phyloP scores from a whole-genome alignment of 2,113 vertebrate species.

The Chloroceryle aenea region DNA sequence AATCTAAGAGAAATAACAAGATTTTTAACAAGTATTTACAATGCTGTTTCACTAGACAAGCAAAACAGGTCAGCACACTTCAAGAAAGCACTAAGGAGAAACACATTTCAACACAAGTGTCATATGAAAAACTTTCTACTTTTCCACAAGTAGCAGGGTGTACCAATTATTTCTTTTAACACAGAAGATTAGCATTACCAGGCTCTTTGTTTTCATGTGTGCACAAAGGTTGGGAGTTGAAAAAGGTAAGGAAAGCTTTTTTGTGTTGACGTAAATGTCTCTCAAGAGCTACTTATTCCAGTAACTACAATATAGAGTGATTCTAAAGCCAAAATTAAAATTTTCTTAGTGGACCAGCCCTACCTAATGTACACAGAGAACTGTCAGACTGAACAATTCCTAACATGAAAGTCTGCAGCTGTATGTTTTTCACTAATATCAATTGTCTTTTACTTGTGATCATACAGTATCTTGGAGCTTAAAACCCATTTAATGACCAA shows the following conservation, averaged over 20 bases:
- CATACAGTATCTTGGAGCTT: not conserved
- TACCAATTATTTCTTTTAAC: not conserved
- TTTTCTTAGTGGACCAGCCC: not conserved
- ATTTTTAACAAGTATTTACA: not conserved
- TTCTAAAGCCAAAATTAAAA: not conserved
- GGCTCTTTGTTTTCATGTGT: not conserved
- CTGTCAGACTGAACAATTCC: not conserved
- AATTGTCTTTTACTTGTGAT: not conserved
- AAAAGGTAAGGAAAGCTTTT: not conserved
- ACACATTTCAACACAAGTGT: not conserved
- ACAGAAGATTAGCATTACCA: not conserved
- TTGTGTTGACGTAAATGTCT: not conserved
- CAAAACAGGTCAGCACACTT: not conserved
- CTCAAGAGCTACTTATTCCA: not conserved
- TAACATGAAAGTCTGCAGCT: not conserved
- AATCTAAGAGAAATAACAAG: conserved; percentile 67
- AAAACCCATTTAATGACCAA: not conserved
- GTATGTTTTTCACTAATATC: not conserved
- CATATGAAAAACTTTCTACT: not conserved
- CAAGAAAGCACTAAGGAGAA: not conserved
- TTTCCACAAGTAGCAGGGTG: not conserved
- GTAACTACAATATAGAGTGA: not conserved
- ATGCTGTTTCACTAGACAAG: not conserved
- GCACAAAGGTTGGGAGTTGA: not conserved
- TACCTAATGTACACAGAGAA: not conserved